phyloP scores from a whole-genome alignment of 2,888 invertebrate genomes.

The Cecidostiba fungosa region DNA sequence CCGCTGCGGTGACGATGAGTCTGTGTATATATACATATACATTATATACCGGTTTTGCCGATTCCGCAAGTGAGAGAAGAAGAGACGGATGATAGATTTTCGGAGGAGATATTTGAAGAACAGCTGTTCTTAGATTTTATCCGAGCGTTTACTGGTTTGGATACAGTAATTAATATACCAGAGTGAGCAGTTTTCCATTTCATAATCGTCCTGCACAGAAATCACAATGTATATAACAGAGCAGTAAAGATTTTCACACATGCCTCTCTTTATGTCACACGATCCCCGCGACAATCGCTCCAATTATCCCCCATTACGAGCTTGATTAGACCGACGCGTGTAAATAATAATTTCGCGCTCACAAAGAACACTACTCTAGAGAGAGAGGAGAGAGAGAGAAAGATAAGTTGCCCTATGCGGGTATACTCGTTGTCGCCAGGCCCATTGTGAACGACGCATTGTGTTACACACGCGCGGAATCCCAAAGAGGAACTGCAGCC shows the following conservation, averaged over 20 bases:
- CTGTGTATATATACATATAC: no score
- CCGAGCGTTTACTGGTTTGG: no score
- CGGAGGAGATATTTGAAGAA: no score
- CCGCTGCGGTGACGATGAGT: no score
- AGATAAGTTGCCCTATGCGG: no score
- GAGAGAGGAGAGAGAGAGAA: neutral
- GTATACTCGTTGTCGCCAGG: slow-evolving; percentile 13
- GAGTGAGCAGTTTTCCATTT: no score
- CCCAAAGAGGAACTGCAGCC: slow-evolving; percentile 26
- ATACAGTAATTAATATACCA: no score
- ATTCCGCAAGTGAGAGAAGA: no score
- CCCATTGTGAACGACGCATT: slow-evolving; percentile 8
- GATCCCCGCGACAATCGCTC: slow-evolving; percentile 2
- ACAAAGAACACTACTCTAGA: slow-evolving; percentile 1
- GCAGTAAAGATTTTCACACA: neutral
- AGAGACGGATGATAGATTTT: no score
- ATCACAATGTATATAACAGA: neutral
- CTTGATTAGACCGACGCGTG: slow-evolving; percentile 23
- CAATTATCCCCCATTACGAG: slow-evolving; percentile 14
- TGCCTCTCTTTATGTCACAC: neutral
- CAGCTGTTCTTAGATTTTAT: no score
- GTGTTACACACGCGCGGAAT: slow-evolving; percentile 23
- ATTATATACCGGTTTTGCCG: no score
- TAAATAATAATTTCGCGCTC: slow-evolving; percentile 52
- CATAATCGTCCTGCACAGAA: no score